Conservation (phyloP, 2,113 vertebrate genomes). For the Genyomyrus donnyi region DNA sequence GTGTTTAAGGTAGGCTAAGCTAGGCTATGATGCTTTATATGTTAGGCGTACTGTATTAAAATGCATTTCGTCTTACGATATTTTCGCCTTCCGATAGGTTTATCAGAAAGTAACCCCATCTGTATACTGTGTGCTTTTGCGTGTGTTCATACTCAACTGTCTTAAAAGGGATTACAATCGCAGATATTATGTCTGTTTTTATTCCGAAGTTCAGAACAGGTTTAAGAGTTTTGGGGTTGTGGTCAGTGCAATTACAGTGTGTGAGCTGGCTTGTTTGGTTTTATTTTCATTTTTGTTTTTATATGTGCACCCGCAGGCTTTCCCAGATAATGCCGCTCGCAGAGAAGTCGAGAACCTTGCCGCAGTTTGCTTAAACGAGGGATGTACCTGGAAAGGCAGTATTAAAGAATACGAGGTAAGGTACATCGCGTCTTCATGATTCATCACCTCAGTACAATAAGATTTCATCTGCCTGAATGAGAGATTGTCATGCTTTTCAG, state of each 20-base stretch:
- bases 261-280: background rate
- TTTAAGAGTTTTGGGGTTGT: background rate
- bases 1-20: too few species aligned
- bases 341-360: conserved; percentile 87
- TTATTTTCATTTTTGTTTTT: background rate
- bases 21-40: too few species aligned
- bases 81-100: too few species aligned
- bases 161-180: background rate
- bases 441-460: background rate
- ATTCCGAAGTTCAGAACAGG: background rate
- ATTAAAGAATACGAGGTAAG: conserved; percentile 90
- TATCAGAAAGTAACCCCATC: too few species aligned
- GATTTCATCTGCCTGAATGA: background rate
- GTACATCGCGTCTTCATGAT: background rate
- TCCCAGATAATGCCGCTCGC: conserved; percentile 90
- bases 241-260: background rate
- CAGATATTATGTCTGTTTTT: background rate
- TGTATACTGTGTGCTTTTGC: background rate
- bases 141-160: background rate
- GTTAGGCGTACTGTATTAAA: too few species aligned
- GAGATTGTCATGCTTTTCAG: background rate
- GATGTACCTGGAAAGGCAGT: conserved; percentile 82
- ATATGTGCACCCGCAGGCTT: conserved; percentile 61
- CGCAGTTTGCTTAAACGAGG: conserved; percentile 73
- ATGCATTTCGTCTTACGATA: too few species aligned